Evolutionary conservation across 2,888 invertebrate species (phyloP), one percentile per base, ranked within the genome.

Genomic region (Axea sp.): DNA sequence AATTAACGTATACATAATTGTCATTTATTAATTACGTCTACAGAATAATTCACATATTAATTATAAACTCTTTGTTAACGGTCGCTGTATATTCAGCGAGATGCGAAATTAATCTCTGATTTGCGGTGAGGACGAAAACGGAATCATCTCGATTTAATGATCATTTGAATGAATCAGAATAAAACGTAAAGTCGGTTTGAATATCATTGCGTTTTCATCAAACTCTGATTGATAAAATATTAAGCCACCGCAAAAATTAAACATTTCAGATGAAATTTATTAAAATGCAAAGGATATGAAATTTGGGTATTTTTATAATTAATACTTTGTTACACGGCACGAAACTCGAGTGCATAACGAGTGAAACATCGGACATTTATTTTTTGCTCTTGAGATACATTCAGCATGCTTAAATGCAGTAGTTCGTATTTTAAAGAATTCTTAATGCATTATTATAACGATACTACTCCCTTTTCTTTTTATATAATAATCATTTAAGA

Each of bases 21-120:
- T 12, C 17, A n/a, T 37, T 5, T 37, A 37, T 37, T 37, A 8
- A 37, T 37, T 8, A n/a, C 19, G 9, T 39, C 5, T 9, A 19
- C 22, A 11, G 19, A 22, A 11, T 22, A 19, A 22, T 22, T 22
- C 22, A 11, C 39, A 9, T 45, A 28, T 24, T 43, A 43, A 43
- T 43, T 43, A 26, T 43, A 26, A 19, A 12, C 41, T 43, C 41
- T 43, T 43, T 43, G 26, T 43, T 43, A 43, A 43, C 41, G 41
- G 26, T 14, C 41, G 6, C 6, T 26, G 26, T 24, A 26, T 14
- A 26, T 43, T 12, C 26, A 43, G 26, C 7, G 41, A 43, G 12
- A 26, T 14, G 14, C 12, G 26, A 43, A 43, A 26, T 45, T 45
- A 17, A 30, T 17, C 9, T 17, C 45, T 30, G 45, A 30, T 9